A percentile compares a stretch with the other conserved stretches of the same genome.
Evolutionary conservation across 2,113 vertebrate genomes (phyloP).

Genomic region (Leiothrix lutea): DNA sequence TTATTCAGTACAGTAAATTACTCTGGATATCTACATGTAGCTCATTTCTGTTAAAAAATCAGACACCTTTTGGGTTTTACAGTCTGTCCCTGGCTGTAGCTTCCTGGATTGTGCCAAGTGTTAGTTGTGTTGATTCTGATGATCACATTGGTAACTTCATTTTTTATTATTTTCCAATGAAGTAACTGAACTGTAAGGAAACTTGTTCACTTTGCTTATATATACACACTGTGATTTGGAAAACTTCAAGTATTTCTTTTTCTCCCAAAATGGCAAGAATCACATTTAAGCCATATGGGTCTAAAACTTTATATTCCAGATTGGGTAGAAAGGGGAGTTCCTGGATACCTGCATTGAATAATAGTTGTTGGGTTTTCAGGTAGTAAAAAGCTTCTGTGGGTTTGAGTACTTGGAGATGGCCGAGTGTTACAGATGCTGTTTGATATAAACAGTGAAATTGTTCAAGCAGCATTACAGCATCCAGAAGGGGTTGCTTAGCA

Average conservation of each 20-base stretch:
- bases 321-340: neutral
- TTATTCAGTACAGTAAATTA: neutral
- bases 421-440: neutral
- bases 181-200: neutral
- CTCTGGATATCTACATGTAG: neutral
- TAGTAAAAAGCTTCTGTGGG: neutral
- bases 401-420: neutral
- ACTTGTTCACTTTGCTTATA: neutral
- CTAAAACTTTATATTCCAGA: neutral
- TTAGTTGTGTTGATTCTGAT: neutral
- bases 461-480: neutral
- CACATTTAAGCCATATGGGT: neutral
- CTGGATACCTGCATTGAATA: neutral
- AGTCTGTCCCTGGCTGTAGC: neutral
- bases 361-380: neutral
- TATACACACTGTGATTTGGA: neutral
- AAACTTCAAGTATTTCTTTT: neutral
- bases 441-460: neutral
- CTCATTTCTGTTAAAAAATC: neutral
- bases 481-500: constrained; percentile 43
- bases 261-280: neutral
- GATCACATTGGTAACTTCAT: neutral
- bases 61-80: neutral
- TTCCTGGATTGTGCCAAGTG: neutral
- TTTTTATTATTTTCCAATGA: neutral